These are phyloP conservation scores for Phoxinus phoxinus DNA, from an alignment of 2,113 vertebrate species.

Conservation along the genomic window DNA sequence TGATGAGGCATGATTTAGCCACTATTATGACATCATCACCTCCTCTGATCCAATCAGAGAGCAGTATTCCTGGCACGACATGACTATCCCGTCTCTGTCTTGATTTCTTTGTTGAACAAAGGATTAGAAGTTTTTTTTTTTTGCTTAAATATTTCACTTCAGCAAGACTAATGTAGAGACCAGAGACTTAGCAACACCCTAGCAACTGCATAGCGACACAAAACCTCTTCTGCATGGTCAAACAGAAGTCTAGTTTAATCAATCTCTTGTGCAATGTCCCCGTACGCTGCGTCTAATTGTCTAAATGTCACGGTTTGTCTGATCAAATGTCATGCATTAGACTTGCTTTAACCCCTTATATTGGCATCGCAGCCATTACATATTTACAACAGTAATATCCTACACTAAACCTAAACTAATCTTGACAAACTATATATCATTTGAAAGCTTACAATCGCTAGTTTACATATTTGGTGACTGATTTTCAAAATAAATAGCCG, in stretches of 20 bases:
- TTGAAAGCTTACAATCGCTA: too few relatives aligned
- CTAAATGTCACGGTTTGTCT: conserved; percentile 46
- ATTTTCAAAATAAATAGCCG: too few relatives aligned
- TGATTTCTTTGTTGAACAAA: neutral
- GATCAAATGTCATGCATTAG: conserved; percentile 45
- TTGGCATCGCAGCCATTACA: too few relatives aligned
- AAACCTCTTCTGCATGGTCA: neutral
- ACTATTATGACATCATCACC: neutral
- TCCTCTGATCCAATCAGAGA: neutral
- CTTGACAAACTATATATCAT: too few relatives aligned
- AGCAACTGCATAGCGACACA: neutral
- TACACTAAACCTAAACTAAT: too few relatives aligned
- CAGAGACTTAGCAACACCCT: neutral
- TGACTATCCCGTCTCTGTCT: neutral
- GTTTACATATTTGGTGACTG: too few relatives aligned
- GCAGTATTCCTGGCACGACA: neutral
- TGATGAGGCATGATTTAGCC: neutral
- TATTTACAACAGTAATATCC: too few relatives aligned
- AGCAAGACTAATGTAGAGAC: too few relatives aligned
- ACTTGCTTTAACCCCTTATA: neutral
- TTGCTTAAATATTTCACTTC: neutral
- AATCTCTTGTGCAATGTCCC: neutral
- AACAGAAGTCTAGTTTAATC: neutral
- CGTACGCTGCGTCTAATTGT: conserved; percentile 10
- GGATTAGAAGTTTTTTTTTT: neutral